Evolutionary conservation across 2,113 vertebrate genomes (phyloP), one percentile per base, ranked within the genome.

Genomic region (Nettapus auritus): DNA sequence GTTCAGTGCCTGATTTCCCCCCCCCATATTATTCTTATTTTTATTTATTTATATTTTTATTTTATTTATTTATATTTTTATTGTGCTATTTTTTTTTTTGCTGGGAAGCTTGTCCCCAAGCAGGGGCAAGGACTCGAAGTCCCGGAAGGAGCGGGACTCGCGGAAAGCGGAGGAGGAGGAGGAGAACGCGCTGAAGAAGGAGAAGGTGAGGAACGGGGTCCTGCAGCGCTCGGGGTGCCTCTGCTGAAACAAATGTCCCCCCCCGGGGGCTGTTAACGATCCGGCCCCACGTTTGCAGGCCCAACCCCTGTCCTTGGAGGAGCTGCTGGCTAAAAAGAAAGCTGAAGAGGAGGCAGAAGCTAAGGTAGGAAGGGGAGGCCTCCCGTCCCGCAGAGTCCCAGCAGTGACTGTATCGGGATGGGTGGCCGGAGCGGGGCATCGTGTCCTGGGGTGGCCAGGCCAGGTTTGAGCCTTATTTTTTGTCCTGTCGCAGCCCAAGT

Each of bases 301-400:
- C 12, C 99, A 99, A 89, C 99, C 99, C 0, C 97, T 99, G 62
- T 99, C 99, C 76, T 92, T 99, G 96, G 99, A 99, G 95, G 99
- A 99, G 96, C 98, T 99, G 93, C 97, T 99, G 64, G 99, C 99
- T 5, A 99, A 99, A 97, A 99, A 99, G 90, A 99, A 99, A 87
- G 99, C 99, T 40, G 99, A 99, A 53, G 99, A 99, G 78, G 99
- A 99, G 95, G 99, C 99, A 1, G 99, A 99, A 89, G 98, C 99
- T 33, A 99, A 99, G 98, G 99, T 99, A 82, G 93, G 92, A 89
- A 21, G 3, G 11, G 67, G 28, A 33, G 16, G 64, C 16, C n/a
- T 13, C 18, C 38, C 5, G 66, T 70, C 52, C 36, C 8, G 13
- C 59, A 8, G 21, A 23, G 57, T 25, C 59, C 13, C n/a, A 15